Evolutionary conservation across 2,797 vertebrate genomes (phyloP).

Genomic region (Danio aesculapii): DNA sequence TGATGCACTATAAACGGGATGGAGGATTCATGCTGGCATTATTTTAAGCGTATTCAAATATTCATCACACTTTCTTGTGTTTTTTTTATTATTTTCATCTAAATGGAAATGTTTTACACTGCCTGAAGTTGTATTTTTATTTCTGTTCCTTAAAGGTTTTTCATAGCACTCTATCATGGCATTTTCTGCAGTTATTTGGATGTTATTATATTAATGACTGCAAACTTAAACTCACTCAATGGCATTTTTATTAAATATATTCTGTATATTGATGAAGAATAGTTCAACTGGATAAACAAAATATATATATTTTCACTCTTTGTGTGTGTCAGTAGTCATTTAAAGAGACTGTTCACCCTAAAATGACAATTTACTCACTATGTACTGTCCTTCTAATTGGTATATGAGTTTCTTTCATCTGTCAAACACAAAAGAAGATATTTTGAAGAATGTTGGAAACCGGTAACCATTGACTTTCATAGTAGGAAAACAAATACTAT

Average conservation of each 20-base stretch:
- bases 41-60: neutral
- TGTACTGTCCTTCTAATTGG: too few species aligned
- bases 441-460: too few species aligned
- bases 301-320: too few species aligned
- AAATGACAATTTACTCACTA: too few species aligned
- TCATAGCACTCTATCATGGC: neutral
- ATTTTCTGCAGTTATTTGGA: neutral
- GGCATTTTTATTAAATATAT: neutral
- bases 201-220: neutral
- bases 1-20: neutral
- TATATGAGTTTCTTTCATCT: too few species aligned
- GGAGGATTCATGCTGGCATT: neutral
- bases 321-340: too few species aligned
- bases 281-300: too few species aligned
- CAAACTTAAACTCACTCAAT: neutral
- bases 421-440: too few species aligned
- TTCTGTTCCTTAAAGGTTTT: neutral
- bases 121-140: neutral
- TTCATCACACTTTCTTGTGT: neutral
- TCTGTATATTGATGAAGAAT: neutral
- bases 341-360: too few species aligned
- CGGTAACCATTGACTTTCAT: too few species aligned
- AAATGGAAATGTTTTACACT: neutral
- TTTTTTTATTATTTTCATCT: neutral
- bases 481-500: too few species aligned